phyloP scores from a whole-genome alignment of 2,113 vertebrate species.

The Cyrtonyx montezumae region DNA sequence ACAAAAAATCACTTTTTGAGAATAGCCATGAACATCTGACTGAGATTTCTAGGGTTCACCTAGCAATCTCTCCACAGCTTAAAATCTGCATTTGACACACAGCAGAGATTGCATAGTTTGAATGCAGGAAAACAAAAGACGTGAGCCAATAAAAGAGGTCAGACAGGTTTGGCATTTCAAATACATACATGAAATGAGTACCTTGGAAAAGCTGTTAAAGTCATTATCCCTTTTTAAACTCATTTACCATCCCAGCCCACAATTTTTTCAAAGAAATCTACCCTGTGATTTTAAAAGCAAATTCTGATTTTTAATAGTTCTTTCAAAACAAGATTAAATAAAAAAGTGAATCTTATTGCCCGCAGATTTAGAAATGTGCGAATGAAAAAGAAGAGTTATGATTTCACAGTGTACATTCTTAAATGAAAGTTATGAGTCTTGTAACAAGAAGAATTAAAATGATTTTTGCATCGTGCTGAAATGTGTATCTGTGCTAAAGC shows the following conservation, averaged over 20 bases:
- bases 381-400: slow-evolving; percentile 27
- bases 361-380: slow-evolving; percentile 57
- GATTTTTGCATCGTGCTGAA: slow-evolving; percentile 48
- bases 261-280: slow-evolving; percentile 29
- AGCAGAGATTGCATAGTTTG: background rate
- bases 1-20: background rate
- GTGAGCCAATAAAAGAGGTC: background rate
- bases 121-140: background rate
- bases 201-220: background rate
- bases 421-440: slow-evolving; percentile 29
- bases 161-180: slow-evolving; percentile 1
- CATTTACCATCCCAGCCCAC: background rate
- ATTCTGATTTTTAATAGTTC: slow-evolving; percentile 60
- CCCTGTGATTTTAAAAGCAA: slow-evolving; percentile 42
- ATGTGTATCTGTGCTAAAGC: slow-evolving; percentile 44
- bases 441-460: slow-evolving; percentile 47
- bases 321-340: slow-evolving; percentile 59
- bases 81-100: background rate
- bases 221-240: background rate
- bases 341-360: slow-evolving; percentile 54
- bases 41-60: background rate
- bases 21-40: background rate
- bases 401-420: slow-evolving; percentile 72
- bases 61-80: background rate
- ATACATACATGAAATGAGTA: background rate